Percentiles rank a stretch among this genome's conserved stretches.
These are phyloP conservation scores for Gadopsis bispinosus DNA, from an alignment of 2,797 vertebrate genomes.

Conservation along the genomic window DNA sequence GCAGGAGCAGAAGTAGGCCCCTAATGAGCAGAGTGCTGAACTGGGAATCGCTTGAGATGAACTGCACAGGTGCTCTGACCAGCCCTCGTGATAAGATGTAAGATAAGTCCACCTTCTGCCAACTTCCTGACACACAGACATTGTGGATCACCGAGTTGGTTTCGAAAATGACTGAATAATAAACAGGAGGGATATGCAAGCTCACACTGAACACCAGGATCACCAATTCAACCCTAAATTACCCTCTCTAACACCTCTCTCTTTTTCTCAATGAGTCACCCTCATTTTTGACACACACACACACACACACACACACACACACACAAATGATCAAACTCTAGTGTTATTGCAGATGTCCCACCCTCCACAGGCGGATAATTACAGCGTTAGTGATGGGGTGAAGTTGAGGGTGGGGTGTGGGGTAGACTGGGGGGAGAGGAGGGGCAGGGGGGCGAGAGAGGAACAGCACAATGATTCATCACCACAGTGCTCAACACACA, in stretches of 20 bases:
- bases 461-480: constrained; percentile 80
- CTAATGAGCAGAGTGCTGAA: constrained; percentile 17
- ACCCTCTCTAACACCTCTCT: constrained; percentile 26
- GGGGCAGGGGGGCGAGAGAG: constrained; percentile 27
- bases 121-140: constrained; percentile 16
- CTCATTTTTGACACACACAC: constrained; percentile 31
- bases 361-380: constrained; percentile 81
- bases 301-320: constrained; percentile 34
- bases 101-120: constrained; percentile 39
- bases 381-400: constrained; percentile 81
- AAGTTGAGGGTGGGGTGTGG: constrained; percentile 64
- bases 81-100: constrained; percentile 16
- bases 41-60: constrained; percentile 27
- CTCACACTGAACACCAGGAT: constrained; percentile 31
- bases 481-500: constrained; percentile 68
- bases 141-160: constrained; percentile 15
- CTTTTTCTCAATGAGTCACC: constrained; percentile 50
- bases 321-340: constrained; percentile 62
- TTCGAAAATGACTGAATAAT: constrained; percentile 35
- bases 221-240: constrained; percentile 43
- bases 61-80: constrained; percentile 17
- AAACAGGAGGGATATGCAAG: not conserved
- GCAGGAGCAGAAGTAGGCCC: too few species aligned
- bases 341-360: constrained; percentile 79
- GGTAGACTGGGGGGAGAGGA: constrained; percentile 43